Conservation (phyloP, 1,140 invertebrate species). For the Steinernema khuongi region DNA sequence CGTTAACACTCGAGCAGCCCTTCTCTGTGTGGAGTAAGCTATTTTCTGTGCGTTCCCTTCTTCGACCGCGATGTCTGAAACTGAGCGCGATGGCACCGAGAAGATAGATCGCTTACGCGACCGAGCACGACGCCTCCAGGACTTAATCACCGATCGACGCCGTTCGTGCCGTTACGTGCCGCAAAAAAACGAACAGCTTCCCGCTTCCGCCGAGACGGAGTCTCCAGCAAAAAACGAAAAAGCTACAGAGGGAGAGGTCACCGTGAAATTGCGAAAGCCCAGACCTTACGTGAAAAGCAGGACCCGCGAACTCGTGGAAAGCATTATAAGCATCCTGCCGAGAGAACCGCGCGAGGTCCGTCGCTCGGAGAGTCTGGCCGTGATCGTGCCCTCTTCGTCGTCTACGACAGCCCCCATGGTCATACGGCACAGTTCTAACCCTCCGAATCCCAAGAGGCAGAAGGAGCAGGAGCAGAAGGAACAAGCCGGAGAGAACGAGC, state of each 20-base stretch:
- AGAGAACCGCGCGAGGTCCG: constrained; percentile 1
- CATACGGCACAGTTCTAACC: not conserved
- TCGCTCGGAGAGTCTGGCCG: not conserved
- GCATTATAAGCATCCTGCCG: not conserved
- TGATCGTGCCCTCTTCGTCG: not conserved
- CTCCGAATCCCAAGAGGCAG: not conserved
- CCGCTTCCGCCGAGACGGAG: not conserved
- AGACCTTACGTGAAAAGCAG: constrained; percentile 11
- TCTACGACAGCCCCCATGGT: constrained; percentile 2
- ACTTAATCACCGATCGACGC: not conserved
- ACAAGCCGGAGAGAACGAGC: not conserved
- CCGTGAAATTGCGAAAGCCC: not conserved
- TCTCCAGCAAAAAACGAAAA: not conserved
- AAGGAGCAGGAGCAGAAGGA: not conserved
- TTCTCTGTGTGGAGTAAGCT: not conserved
- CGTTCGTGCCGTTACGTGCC: not conserved
- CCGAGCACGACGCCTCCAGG: not conserved
- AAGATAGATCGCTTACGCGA: not conserved
- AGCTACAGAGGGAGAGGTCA: not conserved
- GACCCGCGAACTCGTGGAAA: not conserved
- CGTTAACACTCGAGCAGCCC: not conserved
- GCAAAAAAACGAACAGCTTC: not conserved
- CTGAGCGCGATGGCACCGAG: not conserved
- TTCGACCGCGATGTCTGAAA: not conserved
- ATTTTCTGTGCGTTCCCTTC: not conserved